Evolutionary conservation across 2,888 invertebrate species (phyloP).

Genomic region (Amiota minor): DNA sequence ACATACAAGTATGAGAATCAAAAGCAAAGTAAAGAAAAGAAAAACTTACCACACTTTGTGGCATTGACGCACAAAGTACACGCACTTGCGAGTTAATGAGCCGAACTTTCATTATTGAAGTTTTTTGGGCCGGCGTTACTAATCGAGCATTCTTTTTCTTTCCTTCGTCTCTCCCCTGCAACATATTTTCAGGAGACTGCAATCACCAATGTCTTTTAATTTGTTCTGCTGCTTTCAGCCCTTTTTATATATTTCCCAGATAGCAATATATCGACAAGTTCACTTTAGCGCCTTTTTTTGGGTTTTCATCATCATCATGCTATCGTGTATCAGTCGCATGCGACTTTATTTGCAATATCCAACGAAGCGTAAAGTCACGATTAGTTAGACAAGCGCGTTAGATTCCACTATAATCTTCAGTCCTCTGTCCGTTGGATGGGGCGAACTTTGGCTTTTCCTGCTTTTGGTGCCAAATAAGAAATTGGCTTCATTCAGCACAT

Average conservation of each 20-base stretch:
- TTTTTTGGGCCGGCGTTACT: slow-evolving; percentile 34
- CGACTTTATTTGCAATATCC: slow-evolving; percentile 67
- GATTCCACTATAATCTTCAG: slow-evolving; percentile 48
- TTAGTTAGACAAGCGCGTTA: slow-evolving; percentile 72
- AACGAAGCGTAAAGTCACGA: slow-evolving; percentile 72
- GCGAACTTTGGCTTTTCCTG: background rate
- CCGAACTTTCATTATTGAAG: slow-evolving; percentile 65
- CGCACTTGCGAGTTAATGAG: slow-evolving; percentile 60
- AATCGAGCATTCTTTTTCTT: slow-evolving; percentile 46
- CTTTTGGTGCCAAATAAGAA: background rate
- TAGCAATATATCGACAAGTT: slow-evolving; percentile 53
- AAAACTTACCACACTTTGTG: slow-evolving; percentile 28
- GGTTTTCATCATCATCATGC: background rate
- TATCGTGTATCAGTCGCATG: background rate
- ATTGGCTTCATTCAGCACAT: slow-evolving; percentile 2
- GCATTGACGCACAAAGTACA: slow-evolving; percentile 18
- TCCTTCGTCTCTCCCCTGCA: slow-evolving; percentile 11
- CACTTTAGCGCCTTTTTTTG: slow-evolving; percentile 19
- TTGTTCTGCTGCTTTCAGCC: slow-evolving; percentile 32
- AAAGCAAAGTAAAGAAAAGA: slow-evolving; percentile 11
- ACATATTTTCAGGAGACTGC: slow-evolving; percentile 32
- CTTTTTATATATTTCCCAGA: slow-evolving; percentile 5
- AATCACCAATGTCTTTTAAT: slow-evolving; percentile 25
- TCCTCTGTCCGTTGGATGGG: slow-evolving; percentile 39
- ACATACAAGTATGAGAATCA: slow-evolving; percentile 23